Percentiles rank a stretch among this genome's conserved stretches.
Conservation (phyloP, 2,797 vertebrate species). For the Neosilurus mollespiculum region DNA sequence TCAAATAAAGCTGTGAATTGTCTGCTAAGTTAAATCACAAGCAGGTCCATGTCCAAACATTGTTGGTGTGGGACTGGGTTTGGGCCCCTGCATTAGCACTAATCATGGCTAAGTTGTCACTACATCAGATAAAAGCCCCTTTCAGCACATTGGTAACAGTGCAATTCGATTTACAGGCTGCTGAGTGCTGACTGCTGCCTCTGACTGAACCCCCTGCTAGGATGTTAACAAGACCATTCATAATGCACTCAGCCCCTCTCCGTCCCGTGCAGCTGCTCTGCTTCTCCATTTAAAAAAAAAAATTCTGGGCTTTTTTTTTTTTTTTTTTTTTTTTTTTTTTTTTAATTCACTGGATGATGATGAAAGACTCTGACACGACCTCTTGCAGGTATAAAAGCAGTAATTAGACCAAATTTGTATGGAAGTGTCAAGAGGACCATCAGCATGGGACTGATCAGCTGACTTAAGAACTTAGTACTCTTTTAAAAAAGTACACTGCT, state of each 20-base stretch:
- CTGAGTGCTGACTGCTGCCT: constrained; percentile 14
- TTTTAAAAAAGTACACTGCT: background rate
- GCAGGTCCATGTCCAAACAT: background rate
- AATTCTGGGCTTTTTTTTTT: background rate
- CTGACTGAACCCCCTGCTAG: constrained; percentile 17
- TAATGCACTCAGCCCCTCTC: constrained; percentile 12
- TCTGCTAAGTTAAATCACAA: background rate
- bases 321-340: background rate
- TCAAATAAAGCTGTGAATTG: background rate
- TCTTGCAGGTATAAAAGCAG: background rate
- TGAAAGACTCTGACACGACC: constrained; percentile 38
- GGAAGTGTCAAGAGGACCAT: background rate
- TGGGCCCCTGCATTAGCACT: background rate
- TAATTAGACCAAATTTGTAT: constrained; percentile 4
- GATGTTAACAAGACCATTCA: constrained; percentile 22
- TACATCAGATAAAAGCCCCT: background rate
- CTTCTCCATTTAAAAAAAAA: constrained; percentile 1
- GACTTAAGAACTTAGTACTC: background rate
- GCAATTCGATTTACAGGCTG: constrained; percentile 9
- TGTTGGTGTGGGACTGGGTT: background rate
- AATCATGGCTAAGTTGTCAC: constrained; percentile 3
- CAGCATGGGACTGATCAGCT: constrained; percentile 11
- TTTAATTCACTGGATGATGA: constrained; percentile 23
- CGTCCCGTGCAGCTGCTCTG: constrained; percentile 11
- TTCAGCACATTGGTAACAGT: background rate